Conservation (phyloP, 2,113 vertebrate genomes). For the Talpa occidentalis region DNA sequence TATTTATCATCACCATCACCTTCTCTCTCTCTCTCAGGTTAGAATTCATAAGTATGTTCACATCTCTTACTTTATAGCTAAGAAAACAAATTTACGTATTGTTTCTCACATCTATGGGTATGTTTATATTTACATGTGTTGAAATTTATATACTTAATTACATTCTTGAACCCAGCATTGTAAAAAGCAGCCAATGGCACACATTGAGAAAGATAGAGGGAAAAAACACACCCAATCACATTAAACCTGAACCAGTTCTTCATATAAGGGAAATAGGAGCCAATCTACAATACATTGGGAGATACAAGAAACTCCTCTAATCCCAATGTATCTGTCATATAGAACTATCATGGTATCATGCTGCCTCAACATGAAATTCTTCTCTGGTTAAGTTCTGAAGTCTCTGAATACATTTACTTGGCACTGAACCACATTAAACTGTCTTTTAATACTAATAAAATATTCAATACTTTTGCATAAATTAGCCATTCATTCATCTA, state of each 20-base stretch:
- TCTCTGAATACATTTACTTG: background rate
- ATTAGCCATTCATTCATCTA: background rate
- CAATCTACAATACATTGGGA: background rate
- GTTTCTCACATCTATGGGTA: background rate
- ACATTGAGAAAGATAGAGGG: background rate
- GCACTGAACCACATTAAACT: background rate
- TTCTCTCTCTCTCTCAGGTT: no score
- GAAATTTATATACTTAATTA: background rate
- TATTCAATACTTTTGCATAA: background rate
- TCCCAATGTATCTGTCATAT: background rate
- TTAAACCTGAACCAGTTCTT: background rate
- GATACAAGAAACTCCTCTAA: background rate
- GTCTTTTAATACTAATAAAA: background rate
- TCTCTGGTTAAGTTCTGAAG: background rate
- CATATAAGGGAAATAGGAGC: background rate
- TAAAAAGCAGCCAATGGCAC: background rate
- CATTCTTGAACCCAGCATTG: background rate
- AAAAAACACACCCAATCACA: rapidly evolving
- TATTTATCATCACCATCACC: background rate
- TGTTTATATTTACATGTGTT: background rate
- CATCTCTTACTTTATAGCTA: background rate
- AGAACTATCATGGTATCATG: background rate
- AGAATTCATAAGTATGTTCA: background rate
- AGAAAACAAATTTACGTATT: background rate
- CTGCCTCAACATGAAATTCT: background rate